Evolutionary conservation across 2,797 vertebrate genomes (phyloP).

Genomic region (Chelmon rostratus): DNA sequence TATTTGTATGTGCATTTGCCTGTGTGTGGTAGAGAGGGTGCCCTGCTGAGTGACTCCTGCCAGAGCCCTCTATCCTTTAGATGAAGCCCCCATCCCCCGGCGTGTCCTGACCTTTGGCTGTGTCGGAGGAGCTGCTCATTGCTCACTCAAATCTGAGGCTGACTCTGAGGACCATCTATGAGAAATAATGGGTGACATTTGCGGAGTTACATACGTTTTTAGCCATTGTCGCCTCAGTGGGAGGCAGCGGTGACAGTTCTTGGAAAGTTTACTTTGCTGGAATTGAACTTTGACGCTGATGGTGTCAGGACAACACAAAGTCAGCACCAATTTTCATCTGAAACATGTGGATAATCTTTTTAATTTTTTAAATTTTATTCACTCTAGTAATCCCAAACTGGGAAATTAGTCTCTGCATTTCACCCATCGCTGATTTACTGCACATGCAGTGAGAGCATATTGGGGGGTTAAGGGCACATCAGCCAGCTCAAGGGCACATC

Average conservation of each 20-base stretch:
- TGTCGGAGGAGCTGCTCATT: conserved; percentile 47
- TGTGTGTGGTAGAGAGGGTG: conserved; percentile 13
- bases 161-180: conserved; percentile 21
- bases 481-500: too few species aligned
- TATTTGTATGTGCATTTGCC: neutral
- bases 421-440: too few species aligned
- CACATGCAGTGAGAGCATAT: too few species aligned
- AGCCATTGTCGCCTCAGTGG: neutral
- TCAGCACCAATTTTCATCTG: neutral
- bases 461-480: too few species aligned
- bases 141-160: conserved; percentile 52
- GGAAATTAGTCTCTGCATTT: too few species aligned
- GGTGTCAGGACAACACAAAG: too few species aligned
- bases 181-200: conserved; percentile 37
- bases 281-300: neutral
- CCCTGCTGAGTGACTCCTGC: conserved; percentile 41
- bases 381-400: too few species aligned
- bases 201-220: conserved; percentile 16
- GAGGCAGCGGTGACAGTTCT: neutral
- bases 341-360: neutral
- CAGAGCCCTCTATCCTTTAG: conserved; percentile 26
- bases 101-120: conserved; percentile 75
- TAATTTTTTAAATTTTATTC: too few species aligned
- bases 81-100: conserved; percentile 49
- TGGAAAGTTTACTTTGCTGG: neutral